Base-by-base conservation (phyloP, 2,888 invertebrate species). In the Ormyrus nitidulus region DNA sequence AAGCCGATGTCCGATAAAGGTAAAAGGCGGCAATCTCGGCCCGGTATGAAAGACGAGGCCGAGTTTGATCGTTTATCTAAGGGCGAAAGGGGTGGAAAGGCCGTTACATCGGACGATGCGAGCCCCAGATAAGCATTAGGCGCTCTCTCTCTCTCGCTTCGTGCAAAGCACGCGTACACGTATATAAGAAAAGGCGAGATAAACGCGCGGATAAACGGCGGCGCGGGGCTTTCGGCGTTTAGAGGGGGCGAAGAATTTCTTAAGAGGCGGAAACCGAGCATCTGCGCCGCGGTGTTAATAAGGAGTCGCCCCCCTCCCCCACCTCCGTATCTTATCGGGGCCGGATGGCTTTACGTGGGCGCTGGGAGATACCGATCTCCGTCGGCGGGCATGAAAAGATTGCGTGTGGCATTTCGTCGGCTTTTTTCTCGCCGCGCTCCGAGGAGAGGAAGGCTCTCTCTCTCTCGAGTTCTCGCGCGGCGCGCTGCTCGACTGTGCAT, bases 251-350 rank as follows among this genome's bases (percentile, higher is more conserved):
- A 49, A 62, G 68, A 75, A 66, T 76, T 69, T 69, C 62, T 53
- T 13, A 13, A 70, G 54, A 71, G 78, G 34, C 61, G 78, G 72
- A 78, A 78, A 78, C 46, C n/a, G 66, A 10, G n/a, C 64, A 58
- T 71, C 56, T 61, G 59, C 48, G 19, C n/a, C 8, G 53, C 66
- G 58, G 72, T 54, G 68, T 65, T 73, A 78, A 78, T 59, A 78
- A 66, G 34, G 61, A 66, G 66, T 19, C 19, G 34, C 34, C 34
- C 34, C 34, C 34, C 34, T 3, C 34, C 34, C 34, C 34, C 4
- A 0, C 71, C 58, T 58, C 51, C 58, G 44, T 77, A 77, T 77
- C 76, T 76, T 70, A 77, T 77, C 77, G 51, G 51, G 5, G 6
- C 44, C 44, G 11, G 6, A 4, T 53, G 13, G 10, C 44, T 46